Base-by-base conservation (phyloP, 2,888 invertebrate species). In the Nomada ruficornis region DNA sequence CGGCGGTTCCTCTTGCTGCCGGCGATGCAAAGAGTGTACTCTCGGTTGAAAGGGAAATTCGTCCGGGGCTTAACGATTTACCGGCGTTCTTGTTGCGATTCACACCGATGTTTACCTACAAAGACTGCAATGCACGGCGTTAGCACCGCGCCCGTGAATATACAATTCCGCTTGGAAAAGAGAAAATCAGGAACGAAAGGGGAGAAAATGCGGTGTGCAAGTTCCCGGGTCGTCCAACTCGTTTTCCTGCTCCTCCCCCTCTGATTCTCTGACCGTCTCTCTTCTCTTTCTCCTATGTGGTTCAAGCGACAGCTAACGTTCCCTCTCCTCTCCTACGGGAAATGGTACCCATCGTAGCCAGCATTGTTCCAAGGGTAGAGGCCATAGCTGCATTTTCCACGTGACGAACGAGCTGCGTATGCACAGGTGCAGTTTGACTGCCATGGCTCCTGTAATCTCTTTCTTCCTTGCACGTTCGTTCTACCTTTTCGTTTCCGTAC, bases 401-500 rank as follows among this genome's bases (percentile, higher is more conserved):
- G 87, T 85, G 87, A 81, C 68, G 85, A 87, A 75, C 81, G 77
- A 77, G 57, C 63, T 72, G 63, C 69, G 69, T 80, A 71, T 75
- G 79, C 74, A 84, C 84, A 84, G 84, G 84, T 84, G 79, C 76
- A 76, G 63, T 64, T 23, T 54, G 64, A 72, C 75, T 67, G 47
- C 60, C 62, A n/a, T 50, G 62, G 47, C 71, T 44, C 65, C 64
- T 63, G 76, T 76, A 83, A 76, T 83, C 83, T 69, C 83, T 72
- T 78, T 78, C 83, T 73, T 83, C 65, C 71, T 82, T 65, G 57
- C 80, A 50, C 73, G 55, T 36, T 69, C 71, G 74, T 76, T 72
- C 76, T 73, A 74, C 70, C 72, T 63, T 76, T 80, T 72, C 77
- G 83, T 80, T 87, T 84, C 84, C 85, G 85, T 81, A 87, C 83